These are phyloP conservation scores for Pterobdella sp. DNA, from an alignment of 2,888 invertebrate genomes.

Conservation along the genomic window DNA sequence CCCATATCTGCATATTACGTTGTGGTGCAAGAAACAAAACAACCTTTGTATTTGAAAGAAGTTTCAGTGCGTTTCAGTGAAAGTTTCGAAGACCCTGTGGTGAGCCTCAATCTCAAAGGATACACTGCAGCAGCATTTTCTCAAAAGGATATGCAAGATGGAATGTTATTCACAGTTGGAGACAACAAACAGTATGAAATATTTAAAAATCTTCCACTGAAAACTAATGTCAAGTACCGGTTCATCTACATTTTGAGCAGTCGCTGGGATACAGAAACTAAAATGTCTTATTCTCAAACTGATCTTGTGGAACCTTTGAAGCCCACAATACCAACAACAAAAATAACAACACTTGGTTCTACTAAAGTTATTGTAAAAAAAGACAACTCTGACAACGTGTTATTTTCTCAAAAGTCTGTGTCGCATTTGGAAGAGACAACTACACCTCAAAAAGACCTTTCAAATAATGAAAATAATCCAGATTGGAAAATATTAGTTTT, in stretches of 20 bases:
- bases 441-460: neutral
- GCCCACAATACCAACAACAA: conserved; percentile 13
- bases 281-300: conserved; percentile 43
- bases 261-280: conserved; percentile 61
- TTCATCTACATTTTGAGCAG: conserved; percentile 67
- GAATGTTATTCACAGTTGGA: conserved; percentile 65
- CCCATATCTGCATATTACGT: conserved; percentile 67
- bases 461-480: neutral
- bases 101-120: conserved; percentile 59
- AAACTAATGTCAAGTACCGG: conserved; percentile 58
- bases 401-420: too few species aligned
- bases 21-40: conserved; percentile 58
- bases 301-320: conserved; percentile 30
- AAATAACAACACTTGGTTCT: too few species aligned
- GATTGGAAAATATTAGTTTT: neutral
- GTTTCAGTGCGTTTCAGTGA: neutral
- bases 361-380: too few species aligned
- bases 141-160: conserved; percentile 54
- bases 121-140: conserved; percentile 62
- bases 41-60: too few species aligned
- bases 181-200: conserved; percentile 66
- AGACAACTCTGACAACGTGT: too few species aligned
- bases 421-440: neutral
- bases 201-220: conserved; percentile 69
- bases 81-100: conserved; percentile 46